A percentile compares a stretch with the other conserved stretches of the same genome.
Conservation (phyloP, 2,797 vertebrate genomes). For the Silurus aristotelis region DNA sequence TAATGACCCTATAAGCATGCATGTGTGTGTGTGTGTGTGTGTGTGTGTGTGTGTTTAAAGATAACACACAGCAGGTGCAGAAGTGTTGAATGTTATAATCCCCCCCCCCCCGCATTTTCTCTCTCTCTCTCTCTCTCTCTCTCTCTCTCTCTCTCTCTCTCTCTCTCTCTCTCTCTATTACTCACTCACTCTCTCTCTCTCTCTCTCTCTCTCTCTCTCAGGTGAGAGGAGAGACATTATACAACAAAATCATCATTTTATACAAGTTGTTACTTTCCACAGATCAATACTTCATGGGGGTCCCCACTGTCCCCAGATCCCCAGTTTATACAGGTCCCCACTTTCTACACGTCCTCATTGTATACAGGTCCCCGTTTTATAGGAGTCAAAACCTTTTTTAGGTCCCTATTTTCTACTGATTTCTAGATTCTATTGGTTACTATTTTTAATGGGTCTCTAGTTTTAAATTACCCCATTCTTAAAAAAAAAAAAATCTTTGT, state of each 20-base stretch:
- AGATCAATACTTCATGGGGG: too few species aligned
- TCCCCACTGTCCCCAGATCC: too few species aligned
- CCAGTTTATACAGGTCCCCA: background rate
- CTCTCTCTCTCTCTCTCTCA: background rate
- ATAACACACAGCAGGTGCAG: background rate
- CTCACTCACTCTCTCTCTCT: too few species aligned
- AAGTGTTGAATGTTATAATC: background rate
- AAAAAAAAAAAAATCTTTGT: too few species aligned
- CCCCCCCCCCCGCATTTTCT: background rate
- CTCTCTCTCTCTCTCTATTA: background rate
- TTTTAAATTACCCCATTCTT: background rate
- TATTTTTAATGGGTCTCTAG: background rate
- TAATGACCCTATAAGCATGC: background rate
- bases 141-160: too few species aligned
- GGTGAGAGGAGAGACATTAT: background rate
- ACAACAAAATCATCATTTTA: background rate
- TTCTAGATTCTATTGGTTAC: background rate
- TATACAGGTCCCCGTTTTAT: background rate
- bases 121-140: background rate
- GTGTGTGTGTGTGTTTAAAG: conserved; percentile 13
- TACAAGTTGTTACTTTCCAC: too few species aligned
- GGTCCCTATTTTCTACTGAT: too few species aligned
- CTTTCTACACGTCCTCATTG: background rate
- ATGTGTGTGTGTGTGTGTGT: conserved; percentile 8
- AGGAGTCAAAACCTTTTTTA: too few species aligned